Evolutionary conservation across 2,113 vertebrate genomes (phyloP), one percentile per base, ranked within the genome.

Genomic region (Meles meles): DNA sequence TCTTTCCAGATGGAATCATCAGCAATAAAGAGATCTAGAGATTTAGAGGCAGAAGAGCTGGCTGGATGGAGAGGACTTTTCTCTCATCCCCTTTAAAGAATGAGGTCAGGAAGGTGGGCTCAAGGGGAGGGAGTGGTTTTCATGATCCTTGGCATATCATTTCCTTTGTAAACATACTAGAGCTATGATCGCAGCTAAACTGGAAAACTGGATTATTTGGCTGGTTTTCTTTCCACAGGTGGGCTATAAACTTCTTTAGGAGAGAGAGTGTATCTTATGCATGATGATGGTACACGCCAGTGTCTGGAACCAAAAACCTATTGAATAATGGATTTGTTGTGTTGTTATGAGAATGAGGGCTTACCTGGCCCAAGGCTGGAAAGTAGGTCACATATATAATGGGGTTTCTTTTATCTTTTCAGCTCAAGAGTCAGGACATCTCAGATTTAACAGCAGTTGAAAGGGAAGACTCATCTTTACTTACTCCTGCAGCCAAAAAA

Each of bases 381-480:
- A 96, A 88, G 37, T 77, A 76, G 34, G 44, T 44, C n/a, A 55
- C 34, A 37, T 74, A 49, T 55, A 12, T 96, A 88, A 97, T 27
- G 59, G 39, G 6, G 4, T 96, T 94, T 94, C 67, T 97, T 93
- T 93, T 18, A 47, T 94, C 44, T 95, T 90, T 49, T 86, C 93
- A 98, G 98, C 88, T 96, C 55, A 98, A 97, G 88, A 95, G 79
- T 80, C 98, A 99, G 97, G 99, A 99, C 84, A 44, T 95, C 49
- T 90, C 92, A 39, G 98, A 99, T 69, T 96, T 98, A 47, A 97
- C 98, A 67, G 98, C 94, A 85, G 98, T 97, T 47, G 99, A 99
- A 31, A 99, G 99, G 20, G 99, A 99, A 93, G 99, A 99, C n/a
- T 87, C 99, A 4, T 97, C 92, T 14, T 98, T 99, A 94, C 98